These are phyloP conservation scores for Leucozona laternaria DNA, from an alignment of 2,888 invertebrate genomes.

Conservation along the genomic window DNA sequence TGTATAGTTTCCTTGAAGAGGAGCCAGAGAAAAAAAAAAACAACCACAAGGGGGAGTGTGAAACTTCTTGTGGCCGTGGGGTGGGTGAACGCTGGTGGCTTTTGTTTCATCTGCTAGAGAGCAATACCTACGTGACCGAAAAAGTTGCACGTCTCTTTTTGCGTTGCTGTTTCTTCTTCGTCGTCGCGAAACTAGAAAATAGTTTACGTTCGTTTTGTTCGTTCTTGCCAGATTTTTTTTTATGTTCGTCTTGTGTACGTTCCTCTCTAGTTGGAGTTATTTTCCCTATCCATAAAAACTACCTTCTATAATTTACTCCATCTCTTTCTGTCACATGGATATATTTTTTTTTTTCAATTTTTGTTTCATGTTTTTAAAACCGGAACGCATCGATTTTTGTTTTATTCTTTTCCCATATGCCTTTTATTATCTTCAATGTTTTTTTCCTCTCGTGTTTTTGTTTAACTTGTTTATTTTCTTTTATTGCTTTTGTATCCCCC, in stretches of 20 bases:
- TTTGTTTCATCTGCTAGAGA: constrained; percentile 36
- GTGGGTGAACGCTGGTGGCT: constrained; percentile 69
- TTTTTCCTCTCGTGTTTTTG: constrained; percentile 37
- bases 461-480: constrained; percentile 64
- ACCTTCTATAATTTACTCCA: constrained; percentile 55
- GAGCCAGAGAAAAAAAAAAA: constrained; percentile 8
- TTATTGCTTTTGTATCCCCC: constrained; percentile 32
- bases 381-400: constrained; percentile 78
- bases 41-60: constrained; percentile 31
- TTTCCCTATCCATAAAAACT: constrained; percentile 39
- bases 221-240: constrained; percentile 29
- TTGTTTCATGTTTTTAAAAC: constrained; percentile 72
- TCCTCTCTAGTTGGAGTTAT: constrained; percentile 35
- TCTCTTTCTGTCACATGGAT: constrained; percentile 47
- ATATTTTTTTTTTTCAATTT: constrained; percentile 23
- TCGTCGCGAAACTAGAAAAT: constrained; percentile 56
- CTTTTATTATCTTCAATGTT: constrained; percentile 70
- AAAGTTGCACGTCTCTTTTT: constrained; percentile 67
- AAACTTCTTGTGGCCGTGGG: constrained; percentile 47
- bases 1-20: constrained; percentile 34
- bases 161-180: constrained; percentile 49
- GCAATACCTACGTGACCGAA: constrained; percentile 74
- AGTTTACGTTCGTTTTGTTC: constrained; percentile 64
- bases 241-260: neutral
- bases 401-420: constrained; percentile 65